A percentile compares a stretch with the other conserved stretches of the same genome.
phyloP scores from a whole-genome alignment of 2,888 invertebrate species.

The Sinelater perroti region DNA sequence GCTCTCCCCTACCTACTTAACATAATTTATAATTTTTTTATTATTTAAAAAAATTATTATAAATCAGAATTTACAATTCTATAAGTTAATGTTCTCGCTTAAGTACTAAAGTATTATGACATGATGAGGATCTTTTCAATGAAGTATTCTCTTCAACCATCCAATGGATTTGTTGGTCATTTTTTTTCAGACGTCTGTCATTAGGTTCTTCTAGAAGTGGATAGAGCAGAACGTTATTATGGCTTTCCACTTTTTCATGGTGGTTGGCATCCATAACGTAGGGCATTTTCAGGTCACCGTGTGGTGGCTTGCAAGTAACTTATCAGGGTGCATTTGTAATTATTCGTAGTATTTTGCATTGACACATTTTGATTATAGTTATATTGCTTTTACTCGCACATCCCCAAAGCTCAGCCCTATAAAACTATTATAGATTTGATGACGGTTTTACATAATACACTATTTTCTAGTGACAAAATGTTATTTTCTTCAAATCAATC shows the following conservation, averaged over 20 bases:
- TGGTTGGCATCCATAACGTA: not conserved
- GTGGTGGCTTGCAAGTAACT: not conserved
- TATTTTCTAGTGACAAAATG: slow-evolving; percentile 7
- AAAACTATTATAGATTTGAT: slow-evolving; percentile 6
- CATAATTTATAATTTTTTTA: no score
- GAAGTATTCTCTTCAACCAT: no score
- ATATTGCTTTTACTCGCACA: slow-evolving; percentile 11
- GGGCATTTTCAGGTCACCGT: not conserved
- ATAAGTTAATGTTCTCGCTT: not conserved
- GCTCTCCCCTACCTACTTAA: no score
- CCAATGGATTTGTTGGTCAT: not conserved
- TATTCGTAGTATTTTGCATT: slow-evolving; percentile 9
- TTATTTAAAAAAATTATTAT: no score
- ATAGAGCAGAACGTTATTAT: slow-evolving; percentile 1
- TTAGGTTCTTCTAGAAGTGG: slow-evolving; percentile 5
- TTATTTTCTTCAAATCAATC: slow-evolving; percentile 5
- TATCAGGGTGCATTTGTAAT: not conserved
- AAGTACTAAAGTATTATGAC: slow-evolving; percentile 1
- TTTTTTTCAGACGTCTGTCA: not conserved
- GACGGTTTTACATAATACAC: slow-evolving; percentile 10
- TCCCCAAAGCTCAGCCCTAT: not conserved
- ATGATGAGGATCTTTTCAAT: not conserved
- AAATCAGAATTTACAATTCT: no score
- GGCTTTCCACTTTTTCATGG: not conserved
- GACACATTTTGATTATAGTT: slow-evolving; percentile 8